Base-by-base conservation (phyloP, 2,797 vertebrate species). In the Vultur gryphus region DNA sequence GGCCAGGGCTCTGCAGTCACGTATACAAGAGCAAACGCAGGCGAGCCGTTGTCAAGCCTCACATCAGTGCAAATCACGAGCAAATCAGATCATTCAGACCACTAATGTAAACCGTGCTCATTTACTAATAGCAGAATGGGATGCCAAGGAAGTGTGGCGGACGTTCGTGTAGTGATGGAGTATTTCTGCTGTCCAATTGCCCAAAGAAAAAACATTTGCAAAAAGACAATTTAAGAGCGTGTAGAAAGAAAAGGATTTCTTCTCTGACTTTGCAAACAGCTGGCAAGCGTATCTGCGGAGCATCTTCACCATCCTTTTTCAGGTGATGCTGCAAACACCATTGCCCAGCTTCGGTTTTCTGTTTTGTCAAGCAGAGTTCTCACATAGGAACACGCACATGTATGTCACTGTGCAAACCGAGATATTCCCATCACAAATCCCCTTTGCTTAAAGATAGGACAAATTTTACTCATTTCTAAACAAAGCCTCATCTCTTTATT, bases 391-490 rank as follows among this genome's bases (percentile, higher is more conserved):
- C 35, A 5, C 2, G 1, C 31, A 49, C 46, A 10, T 0, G 0
- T 13, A 18, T 8, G 12, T 59, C 77, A 20, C 46, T 37, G 82
- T 6, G 13, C 51, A 54, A 55, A 73, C 64, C 1, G 4, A 91
- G 37, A 35, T 46, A 92, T 85, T 95, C 91, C 89, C 89, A 16
- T 7, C 57, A 85, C 96, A 91, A 89, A 89, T 81, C 83, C 91
- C 85, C 93, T 95, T 14, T 75, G 72, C 91, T 90, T 65, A 26
- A 73, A 87, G 87, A 51, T 3, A 55, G 89, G 72, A 75, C 57
- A 23, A 44, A 7, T 76, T 90, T 66, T 76, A 94, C 72, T 97
- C 85, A 93, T 91, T 72, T 94, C 86, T 88, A 76, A 90, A 86
- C 65, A 44, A 66, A 84, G 23, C 54, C 51, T 91, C 73, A 51